These are phyloP conservation scores for Patiria pectinifera DNA, from an alignment of 53 echinoderm and acorn worm genomes.

Conservation along the genomic window DNA sequence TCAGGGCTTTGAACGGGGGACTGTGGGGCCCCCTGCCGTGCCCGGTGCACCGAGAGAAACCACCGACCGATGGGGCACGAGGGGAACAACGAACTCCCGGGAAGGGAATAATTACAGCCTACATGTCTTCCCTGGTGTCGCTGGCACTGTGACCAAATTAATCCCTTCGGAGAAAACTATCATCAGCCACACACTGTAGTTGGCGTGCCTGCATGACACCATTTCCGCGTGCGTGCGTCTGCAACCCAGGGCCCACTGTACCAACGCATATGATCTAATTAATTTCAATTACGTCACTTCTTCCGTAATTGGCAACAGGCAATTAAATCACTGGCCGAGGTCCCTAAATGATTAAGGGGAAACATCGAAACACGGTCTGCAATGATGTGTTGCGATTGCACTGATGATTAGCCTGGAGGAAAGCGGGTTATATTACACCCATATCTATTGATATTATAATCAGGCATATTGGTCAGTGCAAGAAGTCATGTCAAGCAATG, in stretches of 20 bases:
- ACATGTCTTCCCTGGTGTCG: neutral
- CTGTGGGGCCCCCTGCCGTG: neutral
- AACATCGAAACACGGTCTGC: neutral
- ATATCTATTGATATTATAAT: neutral
- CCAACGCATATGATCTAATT: constrained; percentile 15
- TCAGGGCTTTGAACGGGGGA: neutral
- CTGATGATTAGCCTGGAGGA: neutral
- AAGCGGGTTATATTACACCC: neutral
- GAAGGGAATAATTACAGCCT: neutral
- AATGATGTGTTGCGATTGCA: neutral
- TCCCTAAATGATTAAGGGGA: neutral
- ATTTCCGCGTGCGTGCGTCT: neutral
- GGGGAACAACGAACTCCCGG: neutral
- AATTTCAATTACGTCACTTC: constrained; percentile 36
- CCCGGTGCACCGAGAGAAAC: neutral
- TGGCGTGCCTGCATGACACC: neutral
- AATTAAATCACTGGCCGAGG: neutral
- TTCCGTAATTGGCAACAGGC: neutral
- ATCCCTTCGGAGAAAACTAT: neutral
- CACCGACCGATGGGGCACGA: neutral
- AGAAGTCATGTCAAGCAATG: too few relatives aligned
- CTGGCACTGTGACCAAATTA: neutral
- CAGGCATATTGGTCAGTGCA: too few relatives aligned
- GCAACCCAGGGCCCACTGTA: neutral
- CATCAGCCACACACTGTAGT: neutral